Evolutionary conservation across 92 coral and sea anemone genomes (phyloP), one percentile per base, ranked within the genome.

Genomic region (Anthopleura xanthogrammica): DNA sequence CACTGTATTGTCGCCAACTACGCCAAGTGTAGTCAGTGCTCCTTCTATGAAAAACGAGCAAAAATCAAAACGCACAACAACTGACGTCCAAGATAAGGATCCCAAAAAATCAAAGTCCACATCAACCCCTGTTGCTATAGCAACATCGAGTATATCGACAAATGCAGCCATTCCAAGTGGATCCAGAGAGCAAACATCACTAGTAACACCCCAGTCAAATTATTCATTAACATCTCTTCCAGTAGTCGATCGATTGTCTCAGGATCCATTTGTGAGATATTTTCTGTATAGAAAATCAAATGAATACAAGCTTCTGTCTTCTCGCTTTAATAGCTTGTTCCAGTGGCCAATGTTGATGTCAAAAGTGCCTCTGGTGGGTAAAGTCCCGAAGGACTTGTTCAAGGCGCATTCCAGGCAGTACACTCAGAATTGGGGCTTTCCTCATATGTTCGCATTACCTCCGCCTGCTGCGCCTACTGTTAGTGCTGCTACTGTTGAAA

Each of bases 271-370:
- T 76, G 71, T 88, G 68, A 83, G 52, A 68, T 78, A 74, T 80
- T 62, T 77, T 40, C 50, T 77, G n/a, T 91, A 87, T 74, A 82
- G 91, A 10, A 88, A 93, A 81, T 78, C 98, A 13, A 62, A 82
- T 55, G 91, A 91, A 50, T 94, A 92, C 85, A 91, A 89, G 78
- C 78, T 92, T 77, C 89, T 96, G 57, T 80, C 89, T 19, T 85
- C 92, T 36, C 95, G 99, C 56, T 96, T 96, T 79, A 87, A 84
- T 22, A 90, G 98, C 58, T 85, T 96, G 19, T 96, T 96, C 79
- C 84, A 92, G 72, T 96, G 99, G 99, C 99, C 99, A 3, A 89
- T 93, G 72, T 85, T 96, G 23, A 82, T 96, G 86, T 87, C 95
- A 10, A 90, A 80, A 78, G 84, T 94, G 71, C 91, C 91, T 12